Evolutionary conservation across 2,797 vertebrate genomes (phyloP), one percentile per base, ranked within the genome.

Genomic region (Coregonus ussuriensis): DNA sequence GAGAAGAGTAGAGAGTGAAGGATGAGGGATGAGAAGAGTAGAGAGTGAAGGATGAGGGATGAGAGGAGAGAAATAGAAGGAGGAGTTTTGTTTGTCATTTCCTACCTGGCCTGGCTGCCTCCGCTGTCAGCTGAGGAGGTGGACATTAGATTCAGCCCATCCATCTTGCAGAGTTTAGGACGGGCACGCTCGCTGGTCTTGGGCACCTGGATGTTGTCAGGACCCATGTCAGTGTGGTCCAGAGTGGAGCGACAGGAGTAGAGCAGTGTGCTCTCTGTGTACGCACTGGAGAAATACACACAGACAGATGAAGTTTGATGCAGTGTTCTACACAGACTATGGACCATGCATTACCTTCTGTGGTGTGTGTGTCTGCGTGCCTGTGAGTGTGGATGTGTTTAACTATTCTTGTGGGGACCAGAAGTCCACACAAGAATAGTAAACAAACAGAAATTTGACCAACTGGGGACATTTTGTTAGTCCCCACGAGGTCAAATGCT

Each of bases 171-270:
- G 87, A 98, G 95, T 92, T 93, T 95, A 90, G 96, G 95, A 90
- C 96, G 93, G 72, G 88, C 83, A 15, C 95, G 94, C 88, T 95
- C 95, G 89, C 95, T 95, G 86, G 94, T 95, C 94, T 92, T 96
- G 87, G 93, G 95, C 90, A 96, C 95, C 83, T 89, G 90, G 86
- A 90, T 89, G 62, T 13, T 13, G 33, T 35, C 41, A 37, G 72
- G 3, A 21, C 35, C 54, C 92, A 92, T 94, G 88, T 96, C 95
- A 91, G 94, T 90, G 92, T 95, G 94, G 91, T 96, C 95, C 93
- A 95, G 94, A 65, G 95, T 96, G 84, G 95, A 96, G 89, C 96
- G 95, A 88, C 94, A 95, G 92, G 95, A 96, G 92, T 94, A 95
- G 86, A 95, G 92, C 91, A 93, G 93, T 88, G 94, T 95, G 92